These are phyloP conservation scores for Epinotia bilunana DNA, from an alignment of 2,888 invertebrate species.

Conservation along the genomic window DNA sequence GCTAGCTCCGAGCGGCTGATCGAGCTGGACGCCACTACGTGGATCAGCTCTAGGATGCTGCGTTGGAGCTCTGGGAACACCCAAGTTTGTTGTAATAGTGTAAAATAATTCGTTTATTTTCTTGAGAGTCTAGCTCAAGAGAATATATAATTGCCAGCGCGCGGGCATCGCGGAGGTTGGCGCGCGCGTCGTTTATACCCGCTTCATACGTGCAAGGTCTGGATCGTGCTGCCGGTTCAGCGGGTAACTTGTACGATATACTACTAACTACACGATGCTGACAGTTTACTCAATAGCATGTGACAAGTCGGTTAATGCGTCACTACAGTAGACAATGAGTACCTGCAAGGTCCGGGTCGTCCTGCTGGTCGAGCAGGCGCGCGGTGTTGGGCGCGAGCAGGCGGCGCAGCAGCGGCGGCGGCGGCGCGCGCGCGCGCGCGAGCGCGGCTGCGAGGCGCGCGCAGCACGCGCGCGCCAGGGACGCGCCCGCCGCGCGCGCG, in stretches of 20 bases:
- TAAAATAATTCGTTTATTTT: not conserved
- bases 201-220: no score
- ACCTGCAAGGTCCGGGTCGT: slow-evolving; percentile 13
- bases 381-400: slow-evolving; percentile 40
- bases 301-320: no score
- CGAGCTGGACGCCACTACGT: slow-evolving; percentile 80
- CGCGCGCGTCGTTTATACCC: no score
- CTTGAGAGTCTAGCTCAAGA: not conserved
- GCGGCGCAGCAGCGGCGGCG: slow-evolving; percentile 45
- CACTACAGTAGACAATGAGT: no score
- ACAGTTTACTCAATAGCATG: no score
- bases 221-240: no score
- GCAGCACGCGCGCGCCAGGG: slow-evolving; percentile 66
- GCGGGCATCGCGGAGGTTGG: no score
- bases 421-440: slow-evolving; percentile 53
- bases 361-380: slow-evolving; percentile 49
- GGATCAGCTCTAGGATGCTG: slow-evolving; percentile 86
- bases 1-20: slow-evolving; percentile 83
- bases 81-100: no score
- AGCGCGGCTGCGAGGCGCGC: slow-evolving; percentile 57
- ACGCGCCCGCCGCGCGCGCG: slow-evolving; percentile 60
- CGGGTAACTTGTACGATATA: no score
- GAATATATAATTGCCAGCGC: not conserved
- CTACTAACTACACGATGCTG: no score
- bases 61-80: slow-evolving; percentile 84